Evolutionary conservation across 2,113 vertebrate genomes (phyloP), one percentile per base, ranked within the genome.

Genomic region (Cepphus grylle): DNA sequence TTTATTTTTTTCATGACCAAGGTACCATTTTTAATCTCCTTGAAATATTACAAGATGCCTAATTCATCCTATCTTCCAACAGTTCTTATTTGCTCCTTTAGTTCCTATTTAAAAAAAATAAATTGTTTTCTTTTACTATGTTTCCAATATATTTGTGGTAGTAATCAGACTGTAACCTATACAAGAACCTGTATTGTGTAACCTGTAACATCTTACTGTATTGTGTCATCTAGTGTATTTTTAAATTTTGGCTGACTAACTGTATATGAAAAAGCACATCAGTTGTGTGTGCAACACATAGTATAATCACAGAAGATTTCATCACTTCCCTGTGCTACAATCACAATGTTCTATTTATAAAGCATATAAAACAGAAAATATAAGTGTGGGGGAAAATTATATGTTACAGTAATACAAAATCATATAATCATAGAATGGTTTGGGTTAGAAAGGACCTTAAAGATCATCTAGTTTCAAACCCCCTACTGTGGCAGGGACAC

Each of bases 61-160:
- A 56, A 47, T 42, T 66, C 25, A 70, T 1, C 2, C 12, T 66
- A 34, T 2, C 1, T 90, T 90, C 9, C 32, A 53, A 25, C 29
- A 47, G 17, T n/a, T 59, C n/a, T 38, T 61, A n/a, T 2, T 4
- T 73, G 19, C 67, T 52, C 20, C 45, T 79, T 78, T 32, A 52
- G 12, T 32, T 70, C 73, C 9, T 55, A 22, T 38, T 55, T 59
- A 5, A 38, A 36, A 47, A 3, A 19, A 42, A 45, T 5, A 14
- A 12, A 22, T 2, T 1, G 1, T 30, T 70, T 84, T 40, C 3
- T 26, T 62, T 52, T 58, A 15, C 7, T 43, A 0, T n/a, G 47
- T 89, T 93, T 59, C 29, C 12, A 34, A 16, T 11, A 22, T 11
- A 2, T 61, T 85, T 81, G 8, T 17, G 17, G 29, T 16, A 50